Percentiles rank a stretch among this genome's conserved stretches.
Conservation (phyloP, 2,888 invertebrate species). For the Aquatica leii region DNA sequence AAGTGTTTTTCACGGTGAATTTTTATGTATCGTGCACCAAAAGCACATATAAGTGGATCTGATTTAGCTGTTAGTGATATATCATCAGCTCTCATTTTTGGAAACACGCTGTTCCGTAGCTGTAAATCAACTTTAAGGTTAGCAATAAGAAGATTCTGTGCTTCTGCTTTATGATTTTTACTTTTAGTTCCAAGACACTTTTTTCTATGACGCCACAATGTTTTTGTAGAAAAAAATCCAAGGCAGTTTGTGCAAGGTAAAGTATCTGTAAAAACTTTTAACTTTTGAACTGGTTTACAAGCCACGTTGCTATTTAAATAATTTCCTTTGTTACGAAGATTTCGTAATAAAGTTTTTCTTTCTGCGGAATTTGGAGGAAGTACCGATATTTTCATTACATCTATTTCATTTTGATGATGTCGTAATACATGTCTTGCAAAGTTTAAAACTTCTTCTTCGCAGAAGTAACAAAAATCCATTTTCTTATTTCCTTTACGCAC, state of each 20-base stretch:
- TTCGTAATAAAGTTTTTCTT: slow-evolving; percentile 13
- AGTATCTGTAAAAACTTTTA: no score
- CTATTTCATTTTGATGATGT: slow-evolving; percentile 17
- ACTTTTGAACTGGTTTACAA: no score
- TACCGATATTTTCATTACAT: slow-evolving; percentile 20
- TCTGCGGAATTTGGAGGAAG: not conserved
- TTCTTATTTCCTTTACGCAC: not conserved
- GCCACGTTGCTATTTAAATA: slow-evolving; percentile 8
- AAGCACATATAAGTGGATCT: slow-evolving; percentile 23
- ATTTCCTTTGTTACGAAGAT: slow-evolving; percentile 19
- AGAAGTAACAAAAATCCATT: slow-evolving; percentile 22
- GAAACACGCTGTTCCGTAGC: no score
- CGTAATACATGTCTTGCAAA: slow-evolving; percentile 21
- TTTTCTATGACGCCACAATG: slow-evolving; percentile 1
- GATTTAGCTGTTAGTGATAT: slow-evolving; percentile 1
- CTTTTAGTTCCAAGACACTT: not conserved
- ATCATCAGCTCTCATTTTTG: not conserved
- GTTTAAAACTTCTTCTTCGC: slow-evolving; percentile 21
- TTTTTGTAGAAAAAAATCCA: no score
- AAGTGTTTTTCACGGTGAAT: slow-evolving; percentile 35
- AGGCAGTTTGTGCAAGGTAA: no score
- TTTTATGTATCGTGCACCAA: slow-evolving; percentile 34
- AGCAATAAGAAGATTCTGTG: not conserved
- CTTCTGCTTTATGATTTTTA: not conserved
- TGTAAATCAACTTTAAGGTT: not conserved